Percentiles rank a stretch among this genome's conserved stretches.
phyloP scores from a whole-genome alignment of 2,113 vertebrate genomes.

The Ameiurus melas region DNA sequence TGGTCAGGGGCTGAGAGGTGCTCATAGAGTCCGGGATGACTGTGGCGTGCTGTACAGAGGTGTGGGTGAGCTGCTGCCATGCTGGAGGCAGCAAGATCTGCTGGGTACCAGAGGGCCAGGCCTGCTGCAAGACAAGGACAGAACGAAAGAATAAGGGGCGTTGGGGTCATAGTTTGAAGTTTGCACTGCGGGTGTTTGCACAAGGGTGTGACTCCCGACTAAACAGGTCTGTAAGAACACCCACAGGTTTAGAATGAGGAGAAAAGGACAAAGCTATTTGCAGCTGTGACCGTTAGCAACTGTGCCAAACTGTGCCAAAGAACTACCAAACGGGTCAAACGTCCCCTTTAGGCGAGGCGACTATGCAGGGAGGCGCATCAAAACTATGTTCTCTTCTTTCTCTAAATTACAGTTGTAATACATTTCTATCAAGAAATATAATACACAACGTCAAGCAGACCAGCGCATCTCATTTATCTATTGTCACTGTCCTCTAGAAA shows the following conservation, averaged over 20 bases:
- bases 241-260: conserved; percentile 40
- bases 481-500: not conserved
- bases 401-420: not conserved
- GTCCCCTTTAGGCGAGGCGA: conserved; percentile 27
- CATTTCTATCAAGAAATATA: conserved; percentile 3
- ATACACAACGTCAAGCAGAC: not conserved
- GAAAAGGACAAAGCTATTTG: conserved; percentile 53
- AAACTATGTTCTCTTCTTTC: not conserved
- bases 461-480: conserved; percentile 18
- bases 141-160: not conserved
- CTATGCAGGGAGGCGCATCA: conserved; percentile 7
- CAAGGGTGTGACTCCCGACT: not conserved
- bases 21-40: conserved; percentile 96
- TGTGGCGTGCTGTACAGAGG: conserved; percentile 92
- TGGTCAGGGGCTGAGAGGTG: conserved; percentile 86
- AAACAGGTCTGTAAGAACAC: conserved; percentile 35
- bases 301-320: conserved; percentile 48
- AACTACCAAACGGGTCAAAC: conserved; percentile 47
- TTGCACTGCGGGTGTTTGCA: not conserved
- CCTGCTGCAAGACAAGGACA: conserved; percentile 77
- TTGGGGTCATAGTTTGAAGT: not conserved
- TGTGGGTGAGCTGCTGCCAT: conserved; percentile 98
- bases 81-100: conserved; percentile 95
- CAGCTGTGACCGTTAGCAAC: conserved; percentile 47
- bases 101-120: conserved; percentile 95